These are phyloP conservation scores for Erethizon dorsatum DNA, from an alignment of 2,797 vertebrate genomes.

Conservation along the genomic window DNA sequence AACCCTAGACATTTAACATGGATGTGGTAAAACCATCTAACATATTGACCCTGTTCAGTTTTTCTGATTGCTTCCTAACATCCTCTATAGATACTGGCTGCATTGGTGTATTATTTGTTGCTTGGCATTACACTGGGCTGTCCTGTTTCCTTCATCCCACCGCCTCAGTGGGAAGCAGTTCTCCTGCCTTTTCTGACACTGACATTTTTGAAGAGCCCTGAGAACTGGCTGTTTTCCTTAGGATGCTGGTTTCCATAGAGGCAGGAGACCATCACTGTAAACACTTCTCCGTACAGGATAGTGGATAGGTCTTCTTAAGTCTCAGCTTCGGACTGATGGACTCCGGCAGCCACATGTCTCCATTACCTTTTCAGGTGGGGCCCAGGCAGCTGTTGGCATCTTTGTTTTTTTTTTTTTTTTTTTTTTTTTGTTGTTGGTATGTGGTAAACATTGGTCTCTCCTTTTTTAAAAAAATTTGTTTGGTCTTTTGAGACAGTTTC, in stretches of 20 bases:
- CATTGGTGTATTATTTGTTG: background rate
- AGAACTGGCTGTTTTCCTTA: background rate
- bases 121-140: background rate
- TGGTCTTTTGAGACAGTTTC: background rate
- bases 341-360: background rate
- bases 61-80: background rate
- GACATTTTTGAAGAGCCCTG: background rate
- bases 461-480: background rate
- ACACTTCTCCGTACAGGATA: background rate
- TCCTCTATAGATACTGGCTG: background rate
- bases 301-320: background rate
- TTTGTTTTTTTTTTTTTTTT: background rate
- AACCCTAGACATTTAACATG: background rate
- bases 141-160: background rate
- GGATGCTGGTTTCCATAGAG: background rate
- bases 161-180: background rate
- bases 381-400: background rate
- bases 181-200: background rate
- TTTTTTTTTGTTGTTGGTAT: rapidly evolving
- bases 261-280: background rate
- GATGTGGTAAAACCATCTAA: background rate
- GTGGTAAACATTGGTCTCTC: background rate
- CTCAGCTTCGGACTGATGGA: background rate
- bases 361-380: background rate
- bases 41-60: background rate